Evolutionary conservation across 2,888 invertebrate genomes (phyloP).

Genomic region (Spisula subtruncata): DNA sequence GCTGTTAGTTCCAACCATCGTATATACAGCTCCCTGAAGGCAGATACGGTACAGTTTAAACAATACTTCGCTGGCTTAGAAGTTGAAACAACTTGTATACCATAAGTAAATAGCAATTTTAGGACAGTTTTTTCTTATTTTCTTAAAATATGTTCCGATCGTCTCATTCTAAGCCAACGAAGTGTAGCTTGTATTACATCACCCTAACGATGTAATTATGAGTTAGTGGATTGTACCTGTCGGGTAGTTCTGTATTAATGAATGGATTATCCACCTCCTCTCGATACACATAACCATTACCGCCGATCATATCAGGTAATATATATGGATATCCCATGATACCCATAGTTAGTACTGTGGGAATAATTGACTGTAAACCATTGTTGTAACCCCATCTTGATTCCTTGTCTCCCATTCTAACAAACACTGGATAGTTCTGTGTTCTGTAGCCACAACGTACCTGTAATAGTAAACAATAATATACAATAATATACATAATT

Average conservation of each 20-base stretch:
- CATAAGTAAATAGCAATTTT: no score
- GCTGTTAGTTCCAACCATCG: conserved; percentile 90
- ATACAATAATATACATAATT: conserved; percentile 87
- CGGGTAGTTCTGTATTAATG: conserved; percentile 77
- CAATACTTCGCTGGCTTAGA: background rate
- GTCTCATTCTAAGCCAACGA: no score
- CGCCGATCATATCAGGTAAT: conserved; percentile 97
- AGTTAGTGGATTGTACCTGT: conserved; percentile 57
- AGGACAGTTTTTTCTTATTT: no score
- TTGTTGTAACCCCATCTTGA: conserved; percentile 95
- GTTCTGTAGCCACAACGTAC: conserved; percentile 90
- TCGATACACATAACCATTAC: conserved; percentile 89
- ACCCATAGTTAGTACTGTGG: conserved; percentile 90
- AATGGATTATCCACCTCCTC: conserved; percentile 46
- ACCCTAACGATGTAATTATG: no score
- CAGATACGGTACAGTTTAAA: background rate
- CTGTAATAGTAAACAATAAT: no score
- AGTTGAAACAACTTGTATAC: no score
- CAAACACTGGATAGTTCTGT: conserved; percentile 91
- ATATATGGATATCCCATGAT: conserved; percentile 96
- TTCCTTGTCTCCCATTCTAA: conserved; percentile 94
- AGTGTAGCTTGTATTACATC: no score
- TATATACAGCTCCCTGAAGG: conserved; percentile 89
- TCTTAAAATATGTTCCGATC: no score
- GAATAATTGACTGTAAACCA: conserved; percentile 93